Evolutionary conservation across 2,888 invertebrate species (phyloP), one percentile per base, ranked within the genome.

Genomic region (Lasioglossum leucozonium): DNA sequence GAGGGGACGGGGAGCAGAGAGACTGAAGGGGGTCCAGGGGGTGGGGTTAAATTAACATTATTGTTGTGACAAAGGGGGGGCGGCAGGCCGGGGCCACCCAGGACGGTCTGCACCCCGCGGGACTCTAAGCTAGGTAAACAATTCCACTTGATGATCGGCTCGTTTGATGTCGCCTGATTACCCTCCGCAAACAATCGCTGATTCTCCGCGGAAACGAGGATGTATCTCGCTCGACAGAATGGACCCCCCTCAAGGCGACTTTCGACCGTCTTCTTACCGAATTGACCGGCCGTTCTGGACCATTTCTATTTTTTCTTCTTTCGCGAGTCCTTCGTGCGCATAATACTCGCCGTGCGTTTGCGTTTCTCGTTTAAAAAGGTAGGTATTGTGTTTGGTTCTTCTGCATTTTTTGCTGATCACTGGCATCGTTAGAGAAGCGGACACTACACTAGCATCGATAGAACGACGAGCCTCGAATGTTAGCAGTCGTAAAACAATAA

Each of bases 121-220:
- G 92, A 91, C 88, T 91, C 91, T 90, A 90, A 88, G 86, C 88
- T 94, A 88, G 91, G 94, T 94, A 95, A 95, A 95, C 95, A 95
- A 95, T 95, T 93, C 93, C 91, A 93, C 94, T 94, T 95, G 94
- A 95, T 94, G 94, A 95, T 95, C 94, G 93, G 93, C 92, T 93
- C 95, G 94, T 95, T 95, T 95, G 95, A 95, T 94, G 93, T 95
- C 91, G 94, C 93, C 93, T 94, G 95, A 95, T 95, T 95, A 95
- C 93, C 94, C 93, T 94, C 92, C 86, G 91, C 93, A 95, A 95
- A 94, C 94, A 95, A 93, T 95, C 93, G 92, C 88, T 93, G 94
- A 93, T 95, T 94, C 93, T 92, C 89, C 87, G 85, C 75, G 91
- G 89, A 93, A 87, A 86, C 78, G 78, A 78, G 78, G 77, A 81